Base-by-base conservation (phyloP, 30 jellyfish, hydroid and myxozoan species). In the Cassiopea xamachana region DNA sequence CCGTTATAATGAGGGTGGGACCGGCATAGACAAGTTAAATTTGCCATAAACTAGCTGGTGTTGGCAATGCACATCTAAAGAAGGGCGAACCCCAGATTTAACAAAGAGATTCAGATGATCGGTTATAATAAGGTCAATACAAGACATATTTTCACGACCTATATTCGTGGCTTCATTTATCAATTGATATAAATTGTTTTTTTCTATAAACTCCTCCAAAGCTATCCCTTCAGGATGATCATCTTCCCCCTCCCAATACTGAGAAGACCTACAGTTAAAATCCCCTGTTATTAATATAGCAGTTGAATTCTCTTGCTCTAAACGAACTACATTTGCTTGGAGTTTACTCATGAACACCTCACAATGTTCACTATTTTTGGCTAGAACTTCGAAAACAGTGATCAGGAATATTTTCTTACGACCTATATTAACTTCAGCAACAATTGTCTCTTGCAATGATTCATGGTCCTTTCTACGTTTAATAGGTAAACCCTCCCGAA, bases 401-500 rank as follows among this genome's bases (percentile, higher is more conserved):
- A 76, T 61, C 16, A 85, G 55, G 13, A 72, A 58, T 39, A 73
- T 75, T 60, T 72, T 85, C 73, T 85, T 71, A 19, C 80, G 80
- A 1, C 81, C 46, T 18, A 85, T 10, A 47, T 69, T 48, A 0
- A 85, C 43, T 55, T 85, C 93, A 43, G 80, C 43, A 45, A 64
- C 87, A 43, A 85, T 18, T 46, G 73, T 60, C 60, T 85, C 87
- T 55, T 85, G 93, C 73, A 85, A 27, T 5, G 50, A 1, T 44
- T 85, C 93, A 1, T 60, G 90, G 73, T 83, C 84, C 17, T 27
- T 16, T 13, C 75, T 1, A 44, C 85, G 77, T 83, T 85, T 85
- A 73, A 85, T 85, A 59, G 88, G 81, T 77, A 85, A 75, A 46
- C 81, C 80, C 44, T 86, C 93, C 45, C 88, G 80, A 27, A 86